A percentile compares a stretch with the other conserved stretches of the same genome.
Evolutionary conservation across 2,888 invertebrate genomes (phyloP).

Genomic region (Cosmia trapezina): DNA sequence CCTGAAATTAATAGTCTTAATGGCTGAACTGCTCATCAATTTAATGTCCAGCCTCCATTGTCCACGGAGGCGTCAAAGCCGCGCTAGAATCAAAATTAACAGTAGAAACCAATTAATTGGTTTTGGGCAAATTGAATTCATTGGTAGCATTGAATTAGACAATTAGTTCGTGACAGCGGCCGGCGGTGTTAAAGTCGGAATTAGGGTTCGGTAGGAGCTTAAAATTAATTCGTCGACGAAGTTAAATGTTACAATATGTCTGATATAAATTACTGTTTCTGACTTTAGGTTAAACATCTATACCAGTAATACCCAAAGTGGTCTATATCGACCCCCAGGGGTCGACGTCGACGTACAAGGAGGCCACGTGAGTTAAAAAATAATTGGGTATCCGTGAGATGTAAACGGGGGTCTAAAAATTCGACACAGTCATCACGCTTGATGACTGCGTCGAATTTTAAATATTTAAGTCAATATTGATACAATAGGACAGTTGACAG

Average conservation of each 20-base stretch:
- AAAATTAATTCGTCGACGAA: conserved; percentile 34
- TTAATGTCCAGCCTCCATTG: conserved; percentile 49
- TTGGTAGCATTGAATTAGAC: conserved; percentile 40
- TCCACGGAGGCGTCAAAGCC: conserved; percentile 34
- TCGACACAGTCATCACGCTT: too few species aligned
- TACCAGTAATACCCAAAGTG: too few species aligned
- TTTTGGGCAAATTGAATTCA: conserved; percentile 53
- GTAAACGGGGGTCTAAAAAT: too few species aligned
- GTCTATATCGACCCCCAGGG: too few species aligned
- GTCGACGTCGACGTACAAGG: too few species aligned
- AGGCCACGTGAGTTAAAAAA: too few species aligned
- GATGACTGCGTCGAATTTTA: too few species aligned
- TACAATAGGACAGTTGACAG: too few species aligned
- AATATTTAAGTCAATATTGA: too few species aligned
- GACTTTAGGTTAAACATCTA: not conserved
- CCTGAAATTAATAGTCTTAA: conserved; percentile 55
- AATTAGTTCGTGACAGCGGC: conserved; percentile 45
- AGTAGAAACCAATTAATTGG: conserved; percentile 60
- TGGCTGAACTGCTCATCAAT: conserved; percentile 55
- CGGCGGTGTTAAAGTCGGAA: conserved; percentile 28
- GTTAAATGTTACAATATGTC: conserved; percentile 28
- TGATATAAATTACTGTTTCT: conserved; percentile 19
- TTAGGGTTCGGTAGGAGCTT: conserved; percentile 21
- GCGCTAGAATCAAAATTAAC: conserved; percentile 58
- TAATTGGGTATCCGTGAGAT: too few species aligned